Evolutionary conservation across 2,888 invertebrate species (phyloP).

Genomic region (Xylota sylvarum): DNA sequence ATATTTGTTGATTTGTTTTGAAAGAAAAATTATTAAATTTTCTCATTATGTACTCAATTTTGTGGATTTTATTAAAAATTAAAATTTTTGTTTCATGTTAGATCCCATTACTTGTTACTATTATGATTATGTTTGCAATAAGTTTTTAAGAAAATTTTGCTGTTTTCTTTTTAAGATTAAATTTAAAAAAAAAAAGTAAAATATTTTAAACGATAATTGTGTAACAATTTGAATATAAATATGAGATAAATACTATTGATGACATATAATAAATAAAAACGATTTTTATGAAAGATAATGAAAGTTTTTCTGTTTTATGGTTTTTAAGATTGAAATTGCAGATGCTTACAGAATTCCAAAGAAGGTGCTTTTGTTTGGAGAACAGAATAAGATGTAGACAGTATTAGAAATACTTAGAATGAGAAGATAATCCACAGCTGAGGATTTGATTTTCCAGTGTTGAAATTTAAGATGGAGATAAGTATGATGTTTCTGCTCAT

Average conservation of each 20-base stretch:
- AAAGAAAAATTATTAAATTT: conserved; percentile 8
- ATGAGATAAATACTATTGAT: conserved; percentile 50
- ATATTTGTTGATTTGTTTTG: conserved; percentile 36
- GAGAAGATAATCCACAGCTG: too few relatives aligned
- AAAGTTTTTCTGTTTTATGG: neutral
- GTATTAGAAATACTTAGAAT: too few relatives aligned
- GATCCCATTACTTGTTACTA: conserved; percentile 46
- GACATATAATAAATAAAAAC: conserved; percentile 56
- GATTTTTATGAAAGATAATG: conserved; percentile 53
- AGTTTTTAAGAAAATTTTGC: conserved; percentile 38
- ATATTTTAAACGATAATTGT: conserved; percentile 62
- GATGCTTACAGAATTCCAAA: too few relatives aligned
- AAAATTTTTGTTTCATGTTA: conserved; percentile 16
- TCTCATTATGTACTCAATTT: conserved; percentile 10
- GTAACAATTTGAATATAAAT: conserved; percentile 58
- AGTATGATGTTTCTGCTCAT: too few relatives aligned
- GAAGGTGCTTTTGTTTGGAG: too few relatives aligned
- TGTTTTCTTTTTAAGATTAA: conserved; percentile 40
- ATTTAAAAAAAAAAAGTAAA: conserved; percentile 26
- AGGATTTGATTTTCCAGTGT: too few relatives aligned
- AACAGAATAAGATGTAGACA: too few relatives aligned
- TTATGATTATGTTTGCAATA: conserved; percentile 57
- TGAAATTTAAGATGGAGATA: too few relatives aligned
- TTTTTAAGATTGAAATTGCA: too few relatives aligned
- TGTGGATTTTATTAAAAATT: conserved; percentile 9